Evolutionary conservation across 1,140 invertebrate species (phyloP).

Genomic region (Drosophila rhopaloa): DNA sequence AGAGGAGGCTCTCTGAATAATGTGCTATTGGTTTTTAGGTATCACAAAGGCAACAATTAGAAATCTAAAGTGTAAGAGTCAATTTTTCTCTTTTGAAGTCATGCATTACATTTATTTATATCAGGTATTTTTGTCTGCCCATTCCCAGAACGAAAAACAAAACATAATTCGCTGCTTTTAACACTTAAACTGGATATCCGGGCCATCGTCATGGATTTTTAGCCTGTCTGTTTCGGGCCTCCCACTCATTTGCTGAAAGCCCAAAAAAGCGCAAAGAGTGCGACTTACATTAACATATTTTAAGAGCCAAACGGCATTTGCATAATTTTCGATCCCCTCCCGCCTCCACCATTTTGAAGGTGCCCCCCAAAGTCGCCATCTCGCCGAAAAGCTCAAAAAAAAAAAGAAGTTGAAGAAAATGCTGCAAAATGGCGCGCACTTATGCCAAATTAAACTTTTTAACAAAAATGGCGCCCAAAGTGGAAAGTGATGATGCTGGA

Average conservation of each 20-base stretch:
- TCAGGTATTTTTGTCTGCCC: background rate
- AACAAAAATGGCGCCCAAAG: constrained; percentile 59
- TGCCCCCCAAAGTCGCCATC: background rate
- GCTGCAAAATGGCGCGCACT: constrained; percentile 64
- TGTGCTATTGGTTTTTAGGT: background rate
- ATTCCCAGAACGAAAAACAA: background rate
- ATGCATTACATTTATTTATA: background rate
- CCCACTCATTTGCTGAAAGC: constrained; percentile 42
- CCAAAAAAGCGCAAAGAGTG: constrained; percentile 21
- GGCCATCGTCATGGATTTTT: constrained; percentile 3
- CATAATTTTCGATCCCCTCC: constrained; percentile 59
- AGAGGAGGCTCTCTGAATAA: too few species aligned
- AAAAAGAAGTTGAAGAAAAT: constrained; percentile 44
- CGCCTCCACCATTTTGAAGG: background rate
- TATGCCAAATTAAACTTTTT: constrained; percentile 83
- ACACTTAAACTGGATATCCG: constrained; percentile 12
- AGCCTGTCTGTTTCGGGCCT: background rate
- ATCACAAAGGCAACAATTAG: background rate
- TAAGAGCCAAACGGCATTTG: constrained; percentile 73
- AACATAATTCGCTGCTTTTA: constrained; percentile 2
- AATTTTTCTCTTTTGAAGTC: background rate
- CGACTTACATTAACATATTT: constrained; percentile 73
- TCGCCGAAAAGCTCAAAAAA: constrained; percentile 11
- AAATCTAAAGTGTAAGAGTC: background rate
- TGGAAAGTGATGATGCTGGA: constrained; percentile 42